phyloP scores from a whole-genome alignment of 2,888 invertebrate genomes.

The Cephus pygmeus region DNA sequence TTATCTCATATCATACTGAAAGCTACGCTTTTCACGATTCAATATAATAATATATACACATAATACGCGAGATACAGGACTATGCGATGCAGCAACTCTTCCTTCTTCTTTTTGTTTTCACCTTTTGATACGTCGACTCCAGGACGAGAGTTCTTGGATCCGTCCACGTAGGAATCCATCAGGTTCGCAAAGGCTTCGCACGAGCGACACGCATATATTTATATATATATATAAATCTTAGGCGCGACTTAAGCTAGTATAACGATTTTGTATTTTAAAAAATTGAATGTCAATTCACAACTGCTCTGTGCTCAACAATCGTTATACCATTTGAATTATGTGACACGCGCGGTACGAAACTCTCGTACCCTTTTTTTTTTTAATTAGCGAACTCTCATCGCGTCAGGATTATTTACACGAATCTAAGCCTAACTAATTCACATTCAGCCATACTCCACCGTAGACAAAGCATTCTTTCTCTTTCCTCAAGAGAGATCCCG shows the following conservation, averaged over 20 bases:
- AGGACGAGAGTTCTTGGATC: neutral
- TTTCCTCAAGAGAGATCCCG: neutral
- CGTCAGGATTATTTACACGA: neutral
- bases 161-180: neutral
- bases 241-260: neutral
- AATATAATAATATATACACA: slow-evolving; percentile 41
- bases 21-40: slow-evolving; percentile 51
- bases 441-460: neutral
- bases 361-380: neutral
- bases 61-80: slow-evolving; percentile 19
- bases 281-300: neutral
- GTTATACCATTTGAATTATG: neutral
- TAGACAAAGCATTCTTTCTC: neutral
- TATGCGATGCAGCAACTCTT: neutral
- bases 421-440: neutral
- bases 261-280: neutral
- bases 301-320: neutral
- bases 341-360: neutral
- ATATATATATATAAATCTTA: neutral
- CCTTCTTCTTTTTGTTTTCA: neutral
- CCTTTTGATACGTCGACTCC: neutral
- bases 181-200: neutral
- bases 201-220: neutral
- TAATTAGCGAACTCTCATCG: neutral
- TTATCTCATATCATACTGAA: slow-evolving; percentile 28